Evolutionary conservation across 2,797 vertebrate species (phyloP).

Genomic region (Eulemur mongoz): DNA sequence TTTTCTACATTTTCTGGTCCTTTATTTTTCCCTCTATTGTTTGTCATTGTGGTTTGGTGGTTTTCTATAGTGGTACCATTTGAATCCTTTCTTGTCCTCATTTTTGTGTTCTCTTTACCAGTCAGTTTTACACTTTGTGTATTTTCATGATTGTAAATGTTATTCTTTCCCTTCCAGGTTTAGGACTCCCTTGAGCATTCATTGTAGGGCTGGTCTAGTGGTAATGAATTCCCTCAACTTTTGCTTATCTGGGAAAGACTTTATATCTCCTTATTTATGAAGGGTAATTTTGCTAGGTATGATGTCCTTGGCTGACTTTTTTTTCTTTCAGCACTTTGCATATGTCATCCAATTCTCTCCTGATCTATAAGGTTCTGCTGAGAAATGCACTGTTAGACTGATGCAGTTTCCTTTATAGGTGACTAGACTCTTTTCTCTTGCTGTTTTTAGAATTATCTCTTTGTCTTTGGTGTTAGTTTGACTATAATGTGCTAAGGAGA

Average conservation of each 20-base stretch:
- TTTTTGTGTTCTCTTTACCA: neutral
- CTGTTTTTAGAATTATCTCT: neutral
- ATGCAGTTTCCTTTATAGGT: neutral
- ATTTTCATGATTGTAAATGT: neutral
- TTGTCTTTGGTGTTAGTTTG: neutral
- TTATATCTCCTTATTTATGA: neutral
- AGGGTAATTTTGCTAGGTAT: neutral
- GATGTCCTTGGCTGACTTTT: neutral
- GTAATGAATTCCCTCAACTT: neutral
- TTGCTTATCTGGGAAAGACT: neutral
- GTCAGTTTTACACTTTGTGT: neutral
- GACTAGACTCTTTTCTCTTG: neutral
- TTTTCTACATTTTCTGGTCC: neutral
- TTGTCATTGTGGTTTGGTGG: neutral
- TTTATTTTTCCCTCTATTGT: neutral
- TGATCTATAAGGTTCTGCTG: neutral
- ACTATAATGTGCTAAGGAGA: neutral
- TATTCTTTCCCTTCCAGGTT: neutral
- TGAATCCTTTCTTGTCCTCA: neutral
- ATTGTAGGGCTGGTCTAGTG: neutral
- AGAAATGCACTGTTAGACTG: neutral
- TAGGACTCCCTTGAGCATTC: neutral
- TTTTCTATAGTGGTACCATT: neutral
- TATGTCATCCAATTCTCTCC: neutral
- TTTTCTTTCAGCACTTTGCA: neutral